Evolutionary conservation across 2,113 vertebrate species (phyloP), one percentile per base, ranked within the genome.

Genomic region (Pterophyllum scalare): DNA sequence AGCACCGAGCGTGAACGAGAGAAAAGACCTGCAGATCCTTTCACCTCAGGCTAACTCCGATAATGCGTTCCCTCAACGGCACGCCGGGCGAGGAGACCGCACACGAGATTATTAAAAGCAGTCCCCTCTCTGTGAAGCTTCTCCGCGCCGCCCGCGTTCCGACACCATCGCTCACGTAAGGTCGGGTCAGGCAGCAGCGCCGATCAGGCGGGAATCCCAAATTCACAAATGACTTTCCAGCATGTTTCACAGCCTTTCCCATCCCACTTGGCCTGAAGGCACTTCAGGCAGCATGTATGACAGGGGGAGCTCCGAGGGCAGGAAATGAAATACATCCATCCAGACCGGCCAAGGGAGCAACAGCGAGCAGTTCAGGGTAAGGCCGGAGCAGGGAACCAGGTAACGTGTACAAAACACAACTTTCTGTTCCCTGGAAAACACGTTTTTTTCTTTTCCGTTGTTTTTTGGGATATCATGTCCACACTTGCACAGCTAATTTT

Each of bases 181-280:
- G 57, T 80, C 40, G 33, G 56, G 22, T 76, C 85, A 40, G 20
- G n/a, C 35, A 70, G 33, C 24, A 77, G 57, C 70, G 82, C 24
- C 28, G 11, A 60, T 57, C 43, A 0, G 56, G 24, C 35, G 24
- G 74, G 13, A 64, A 12, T 77, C 33, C 22, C n/a, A 24, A 38
- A 70, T 40, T 58, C n/a, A 35, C 75, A 84, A 87, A 86, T 85
- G 14, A 77, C 59, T 83, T 87, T 88, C 72, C 77, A 85, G 49
- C 80, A 64, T 28, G 79, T 83, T 87, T 82, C 59, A 78, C 17
- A 3, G 52, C 4, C 35, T 13, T 79, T 84, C 86, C 72, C 79
- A 49, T 74, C 58, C 57, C 24, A 52, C 67, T 83, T 85, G 75
- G 85, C 83, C 85, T 28, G 46, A 46, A 85, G 43, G 78, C 57